Percentiles rank a stretch among this genome's conserved stretches.
phyloP scores from a whole-genome alignment of 2,113 vertebrate species.

The Theristicus caerulescens region DNA sequence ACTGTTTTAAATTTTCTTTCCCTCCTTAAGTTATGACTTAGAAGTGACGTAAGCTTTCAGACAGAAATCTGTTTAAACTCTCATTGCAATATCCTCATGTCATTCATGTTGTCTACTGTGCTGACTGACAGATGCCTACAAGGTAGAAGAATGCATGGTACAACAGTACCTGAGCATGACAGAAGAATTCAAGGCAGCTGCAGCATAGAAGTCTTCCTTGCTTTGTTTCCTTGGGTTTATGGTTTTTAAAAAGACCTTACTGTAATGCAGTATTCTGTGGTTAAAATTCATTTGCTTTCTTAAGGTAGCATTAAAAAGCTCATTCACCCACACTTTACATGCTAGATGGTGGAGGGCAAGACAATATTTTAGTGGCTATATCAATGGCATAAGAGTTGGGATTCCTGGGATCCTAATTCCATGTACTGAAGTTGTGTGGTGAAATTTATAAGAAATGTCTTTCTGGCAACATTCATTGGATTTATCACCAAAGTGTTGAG shows the following conservation, averaged over 20 bases:
- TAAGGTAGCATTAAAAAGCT: neutral
- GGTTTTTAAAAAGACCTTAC: neutral
- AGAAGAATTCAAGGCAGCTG: neutral
- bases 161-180: neutral
- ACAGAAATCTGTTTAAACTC: neutral
- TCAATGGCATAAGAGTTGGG: neutral
- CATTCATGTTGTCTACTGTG: neutral
- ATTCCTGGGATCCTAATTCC: neutral
- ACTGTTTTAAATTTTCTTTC: neutral
- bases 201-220: neutral
- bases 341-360: neutral
- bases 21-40: neutral
- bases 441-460: neutral
- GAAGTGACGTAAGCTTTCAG: neutral
- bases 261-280: neutral
- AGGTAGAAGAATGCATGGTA: neutral
- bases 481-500: neutral
- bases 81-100: neutral
- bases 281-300: neutral
- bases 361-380: neutral
- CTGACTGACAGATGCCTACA: neutral
- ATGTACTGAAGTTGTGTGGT: neutral
- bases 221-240: neutral
- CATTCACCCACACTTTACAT: neutral
- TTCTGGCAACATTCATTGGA: neutral